Evolutionary conservation across 2,113 vertebrate species (phyloP), one percentile per base, ranked within the genome.

Genomic region (Datnioides undecimradiatus): DNA sequence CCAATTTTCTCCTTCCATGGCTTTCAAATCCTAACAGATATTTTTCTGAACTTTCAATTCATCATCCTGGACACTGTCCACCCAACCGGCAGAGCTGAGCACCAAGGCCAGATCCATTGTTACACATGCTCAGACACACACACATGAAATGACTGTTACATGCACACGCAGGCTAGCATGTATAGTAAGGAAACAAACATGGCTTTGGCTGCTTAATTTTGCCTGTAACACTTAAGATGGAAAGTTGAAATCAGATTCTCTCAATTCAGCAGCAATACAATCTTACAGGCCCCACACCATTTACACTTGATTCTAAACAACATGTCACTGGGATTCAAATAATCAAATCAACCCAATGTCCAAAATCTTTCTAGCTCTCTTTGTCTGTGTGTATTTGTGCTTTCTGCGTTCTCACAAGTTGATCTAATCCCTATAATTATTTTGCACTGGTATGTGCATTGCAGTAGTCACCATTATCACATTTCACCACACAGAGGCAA

Each of bases 1-100:
- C 85, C 93, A 92, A 91, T 93, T 93, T 93, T 92, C 90, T 87
- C 86, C 92, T 88, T 91, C 88, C 83, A 76, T 90, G 91, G 86
- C 79, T 93, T 88, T 91, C 85, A 90, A 90, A 92, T 82, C 89
- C 73, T 76, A 89, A 87, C 89, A 81, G 91, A 91, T 91, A 90
- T 87, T 88, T 88, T 85, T 88, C 74, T 87, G 80, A 93, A 91
- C 91, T 90, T 92, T 92, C 90, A 91, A 90, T 93, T 91, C 84
- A 91, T 94, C 91, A 91, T 91, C 59, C 80, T 86, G 86, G 88
- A 89, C 90, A 91, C 68, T 79, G 90, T 79, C 88, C 86, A 87
- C 81, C 90, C 85, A 82, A 84, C 76, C 86, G 74, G 65, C 78
- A 79, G 85, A 80, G 79, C 58, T 27, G 57, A 84, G 77, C 82